Evolutionary conservation across 2,888 invertebrate genomes (phyloP).

Genomic region (Pharmacophagus antenor): DNA sequence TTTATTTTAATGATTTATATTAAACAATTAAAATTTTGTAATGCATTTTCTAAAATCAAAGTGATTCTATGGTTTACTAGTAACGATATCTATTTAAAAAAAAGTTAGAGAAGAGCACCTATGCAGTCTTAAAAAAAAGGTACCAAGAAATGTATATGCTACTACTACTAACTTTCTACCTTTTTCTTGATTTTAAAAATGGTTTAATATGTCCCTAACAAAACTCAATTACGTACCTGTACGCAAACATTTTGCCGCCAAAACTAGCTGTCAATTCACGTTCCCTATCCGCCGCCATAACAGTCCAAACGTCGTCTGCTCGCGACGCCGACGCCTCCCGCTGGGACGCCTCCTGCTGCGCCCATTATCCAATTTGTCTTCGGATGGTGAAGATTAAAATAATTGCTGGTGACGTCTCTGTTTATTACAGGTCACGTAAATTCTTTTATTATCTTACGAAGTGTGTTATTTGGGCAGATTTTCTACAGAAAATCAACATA

Average conservation of each 20-base stretch:
- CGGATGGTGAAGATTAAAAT: constrained; percentile 32
- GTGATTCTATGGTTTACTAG: too few relatives aligned
- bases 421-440: constrained; percentile 33
- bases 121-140: too few relatives aligned
- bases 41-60: too few relatives aligned
- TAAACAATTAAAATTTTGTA: too few relatives aligned
- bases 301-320: constrained; percentile 52
- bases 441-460: constrained; percentile 5
- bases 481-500: not conserved
- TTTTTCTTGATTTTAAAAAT: not conserved
- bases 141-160: too few relatives aligned
- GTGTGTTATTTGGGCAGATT: not conserved
- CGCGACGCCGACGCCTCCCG: constrained; percentile 46
- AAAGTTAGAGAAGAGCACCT: too few relatives aligned
- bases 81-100: too few relatives aligned
- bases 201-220: not conserved
- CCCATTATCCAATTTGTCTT: constrained; percentile 34
- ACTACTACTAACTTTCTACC: too few relatives aligned
- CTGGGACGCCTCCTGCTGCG: constrained; percentile 42
- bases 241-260: constrained; percentile 19
- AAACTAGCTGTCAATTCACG: constrained; percentile 28
- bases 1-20: too few relatives aligned
- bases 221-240: constrained; percentile 1
- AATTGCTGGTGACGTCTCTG: constrained; percentile 33
- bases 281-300: constrained; percentile 38